A percentile compares a stretch with the other conserved stretches of the same genome.
phyloP scores from a whole-genome alignment of 2,113 vertebrate genomes.

The Cromileptes altivelis region DNA sequence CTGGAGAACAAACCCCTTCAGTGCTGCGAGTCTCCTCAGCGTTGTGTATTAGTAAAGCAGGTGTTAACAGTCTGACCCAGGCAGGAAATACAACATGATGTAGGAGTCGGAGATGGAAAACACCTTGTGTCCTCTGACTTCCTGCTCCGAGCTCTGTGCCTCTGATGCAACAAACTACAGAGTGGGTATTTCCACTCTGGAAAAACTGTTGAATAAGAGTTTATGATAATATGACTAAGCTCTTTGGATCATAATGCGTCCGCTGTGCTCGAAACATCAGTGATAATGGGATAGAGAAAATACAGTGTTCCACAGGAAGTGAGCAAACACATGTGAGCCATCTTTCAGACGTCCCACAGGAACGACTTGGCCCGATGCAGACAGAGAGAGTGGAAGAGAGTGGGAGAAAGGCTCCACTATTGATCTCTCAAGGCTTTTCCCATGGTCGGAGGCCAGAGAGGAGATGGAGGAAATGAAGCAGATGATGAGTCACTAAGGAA shows the following conservation, averaged over 20 bases:
- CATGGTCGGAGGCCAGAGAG: slow-evolving; percentile 68
- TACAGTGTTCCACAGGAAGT: slow-evolving; percentile 70
- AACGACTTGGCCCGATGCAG: slow-evolving; percentile 55
- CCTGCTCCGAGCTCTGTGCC: slow-evolving; percentile 58
- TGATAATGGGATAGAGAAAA: slow-evolving; percentile 27
- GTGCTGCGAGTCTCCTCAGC: not conserved
- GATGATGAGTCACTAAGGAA: slow-evolving; percentile 74
- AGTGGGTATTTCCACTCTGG: slow-evolving; percentile 60
- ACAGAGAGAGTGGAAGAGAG: slow-evolving; percentile 49
- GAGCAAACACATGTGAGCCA: slow-evolving; percentile 47
- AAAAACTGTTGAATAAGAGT: slow-evolving; percentile 49
- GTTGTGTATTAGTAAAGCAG: slow-evolving; percentile 51
- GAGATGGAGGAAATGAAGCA: slow-evolving; percentile 72
- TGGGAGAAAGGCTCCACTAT: slow-evolving; percentile 69
- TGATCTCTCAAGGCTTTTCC: slow-evolving; percentile 79
- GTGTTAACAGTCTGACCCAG: slow-evolving; percentile 48
- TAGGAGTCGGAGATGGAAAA: slow-evolving; percentile 62
- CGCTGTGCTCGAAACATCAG: slow-evolving; percentile 29
- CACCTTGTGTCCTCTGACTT: slow-evolving; percentile 68
- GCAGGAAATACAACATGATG: slow-evolving; percentile 51
- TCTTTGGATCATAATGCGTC: slow-evolving; percentile 16
- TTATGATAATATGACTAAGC: slow-evolving; percentile 28
- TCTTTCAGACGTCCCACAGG: slow-evolving; percentile 69
- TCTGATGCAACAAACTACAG: slow-evolving; percentile 41
- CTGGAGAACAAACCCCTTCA: slow-evolving; percentile 11